These are phyloP conservation scores for Nasonia oneida DNA, from an alignment of 2,888 invertebrate species.

Conservation along the genomic window DNA sequence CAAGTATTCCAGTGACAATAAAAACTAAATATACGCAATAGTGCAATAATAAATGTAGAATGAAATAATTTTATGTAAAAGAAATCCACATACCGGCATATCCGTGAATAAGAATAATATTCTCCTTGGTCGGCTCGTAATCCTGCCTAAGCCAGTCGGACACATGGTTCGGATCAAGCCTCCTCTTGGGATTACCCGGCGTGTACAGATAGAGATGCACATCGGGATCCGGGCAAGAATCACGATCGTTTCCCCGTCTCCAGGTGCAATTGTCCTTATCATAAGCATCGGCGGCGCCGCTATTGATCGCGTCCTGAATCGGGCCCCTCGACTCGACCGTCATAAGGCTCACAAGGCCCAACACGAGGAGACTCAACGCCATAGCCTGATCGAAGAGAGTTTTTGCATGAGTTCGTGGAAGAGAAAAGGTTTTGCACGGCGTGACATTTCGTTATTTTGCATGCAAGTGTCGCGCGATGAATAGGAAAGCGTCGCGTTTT, in stretches of 20 bases:
- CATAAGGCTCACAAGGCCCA: neutral
- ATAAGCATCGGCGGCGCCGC: slow-evolving; percentile 80
- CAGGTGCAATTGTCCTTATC: slow-evolving; percentile 86
- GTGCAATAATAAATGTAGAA: neutral
- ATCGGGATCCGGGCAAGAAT: slow-evolving; percentile 87
- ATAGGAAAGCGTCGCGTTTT: no score
- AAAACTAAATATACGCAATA: neutral
- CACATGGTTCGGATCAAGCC: slow-evolving; percentile 66
- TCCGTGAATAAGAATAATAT: slow-evolving; percentile 87
- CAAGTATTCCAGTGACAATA: neutral
- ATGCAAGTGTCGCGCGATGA: neutral
- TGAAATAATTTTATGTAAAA: neutral
- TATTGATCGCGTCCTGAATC: slow-evolving; percentile 76
- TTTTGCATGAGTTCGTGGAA: neutral
- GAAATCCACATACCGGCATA: slow-evolving; percentile 82
- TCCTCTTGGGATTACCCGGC: slow-evolving; percentile 80
- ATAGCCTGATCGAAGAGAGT: neutral
- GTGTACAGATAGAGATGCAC: slow-evolving; percentile 85
- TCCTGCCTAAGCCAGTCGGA: slow-evolving; percentile 86
- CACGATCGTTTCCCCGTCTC: slow-evolving; percentile 83
- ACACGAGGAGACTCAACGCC: neutral
- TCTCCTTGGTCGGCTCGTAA: slow-evolving; percentile 86
- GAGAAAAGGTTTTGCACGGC: neutral
- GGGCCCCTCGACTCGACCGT: slow-evolving; percentile 68
- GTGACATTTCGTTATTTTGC: neutral